A percentile compares a stretch with the other conserved stretches of the same genome.
phyloP scores from a whole-genome alignment of 2,797 vertebrate genomes.

The Hydrolagus colliei region DNA sequence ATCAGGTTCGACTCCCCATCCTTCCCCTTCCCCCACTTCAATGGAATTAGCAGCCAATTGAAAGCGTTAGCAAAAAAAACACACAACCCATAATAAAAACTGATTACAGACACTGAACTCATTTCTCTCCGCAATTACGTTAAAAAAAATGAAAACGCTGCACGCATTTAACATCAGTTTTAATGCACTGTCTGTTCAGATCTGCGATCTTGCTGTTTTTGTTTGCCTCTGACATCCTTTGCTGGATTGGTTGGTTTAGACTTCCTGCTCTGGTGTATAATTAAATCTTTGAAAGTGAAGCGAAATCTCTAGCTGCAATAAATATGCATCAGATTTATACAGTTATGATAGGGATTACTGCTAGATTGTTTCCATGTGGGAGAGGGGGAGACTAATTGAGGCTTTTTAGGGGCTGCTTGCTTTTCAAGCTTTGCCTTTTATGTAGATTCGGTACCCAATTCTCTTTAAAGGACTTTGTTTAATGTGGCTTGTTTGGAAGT shows the following conservation, averaged over 20 bases:
- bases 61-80: neutral
- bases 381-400: slow-evolving; percentile 1
- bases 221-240: neutral
- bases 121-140: neutral
- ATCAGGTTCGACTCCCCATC: neutral
- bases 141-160: neutral
- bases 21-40: neutral
- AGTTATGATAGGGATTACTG: neutral
- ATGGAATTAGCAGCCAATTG: neutral
- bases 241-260: too few relatives aligned
- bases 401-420: neutral
- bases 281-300: slow-evolving; percentile 17
- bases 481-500: neutral
- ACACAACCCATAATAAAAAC: neutral
- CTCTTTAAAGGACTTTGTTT: neutral
- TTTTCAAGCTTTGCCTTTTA: neutral
- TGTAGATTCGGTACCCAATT: slow-evolving; percentile 2
- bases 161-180: neutral
- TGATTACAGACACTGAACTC: neutral
- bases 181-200: neutral
- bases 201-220: neutral
- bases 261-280: neutral
- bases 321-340: neutral
- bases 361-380: slow-evolving; percentile 19
- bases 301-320: neutral